Evolutionary conservation across 2,888 invertebrate species (phyloP).

Genomic region (Panorpa germanica): DNA sequence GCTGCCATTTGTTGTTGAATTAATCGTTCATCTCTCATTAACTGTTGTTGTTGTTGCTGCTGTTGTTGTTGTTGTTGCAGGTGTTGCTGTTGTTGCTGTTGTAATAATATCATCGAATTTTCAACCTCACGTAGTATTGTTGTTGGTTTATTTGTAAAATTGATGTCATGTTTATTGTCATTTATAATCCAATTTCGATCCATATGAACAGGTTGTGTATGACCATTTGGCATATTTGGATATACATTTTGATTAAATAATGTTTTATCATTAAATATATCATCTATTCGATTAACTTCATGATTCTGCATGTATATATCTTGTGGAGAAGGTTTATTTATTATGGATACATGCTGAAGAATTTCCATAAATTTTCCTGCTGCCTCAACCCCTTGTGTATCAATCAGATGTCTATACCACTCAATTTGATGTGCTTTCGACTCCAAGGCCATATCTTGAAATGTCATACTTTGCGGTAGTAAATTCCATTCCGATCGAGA

Average conservation of each 20-base stretch:
- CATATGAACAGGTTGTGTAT: constrained; percentile 8
- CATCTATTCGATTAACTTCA: constrained; percentile 12
- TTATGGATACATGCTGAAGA: constrained; percentile 20
- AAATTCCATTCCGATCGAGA: constrained; percentile 20
- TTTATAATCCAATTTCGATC: constrained; percentile 11
- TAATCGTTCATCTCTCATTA: constrained; percentile 12
- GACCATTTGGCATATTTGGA: constrained; percentile 12
- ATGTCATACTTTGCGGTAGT: constrained; percentile 32
- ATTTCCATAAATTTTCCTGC: constrained; percentile 32
- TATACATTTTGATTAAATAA: no score
- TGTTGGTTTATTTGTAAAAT: no score
- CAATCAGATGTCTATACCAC: constrained; percentile 34
- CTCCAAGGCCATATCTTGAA: constrained; percentile 34
- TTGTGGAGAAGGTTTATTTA: constrained; percentile 11
- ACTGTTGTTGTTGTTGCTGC: constrained; percentile 13
- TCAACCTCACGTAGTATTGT: no score
- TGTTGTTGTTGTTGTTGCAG: constrained; percentile 11
- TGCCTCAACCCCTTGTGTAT: constrained; percentile 31
- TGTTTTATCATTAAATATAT: constrained; percentile 14
- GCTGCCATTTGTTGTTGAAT: constrained; percentile 12
- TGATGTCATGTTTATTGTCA: constrained; percentile 10
- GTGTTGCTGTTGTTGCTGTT: constrained; percentile 13
- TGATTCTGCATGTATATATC: constrained; percentile 11
- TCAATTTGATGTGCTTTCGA: constrained; percentile 29
- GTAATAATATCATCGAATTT: constrained; percentile 12